Conservation (phyloP, 2,888 invertebrate species). For the Pseudococcus viburni region DNA sequence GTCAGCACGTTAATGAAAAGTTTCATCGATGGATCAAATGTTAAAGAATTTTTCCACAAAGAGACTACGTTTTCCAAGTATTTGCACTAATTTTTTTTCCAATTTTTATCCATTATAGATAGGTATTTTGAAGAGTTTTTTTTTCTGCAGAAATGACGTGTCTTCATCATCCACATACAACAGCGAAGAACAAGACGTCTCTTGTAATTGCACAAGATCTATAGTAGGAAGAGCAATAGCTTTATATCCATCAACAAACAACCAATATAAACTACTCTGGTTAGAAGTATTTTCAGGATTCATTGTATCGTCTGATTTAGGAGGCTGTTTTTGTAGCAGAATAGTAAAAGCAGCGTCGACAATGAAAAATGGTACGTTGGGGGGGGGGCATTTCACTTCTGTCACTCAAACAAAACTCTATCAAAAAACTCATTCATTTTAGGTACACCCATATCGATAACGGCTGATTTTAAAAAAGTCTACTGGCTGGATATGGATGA, state of each 20-base stretch:
- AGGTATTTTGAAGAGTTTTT: no score
- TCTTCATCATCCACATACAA: conserved; percentile 24
- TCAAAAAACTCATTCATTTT: background rate
- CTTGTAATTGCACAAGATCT: conserved; percentile 67
- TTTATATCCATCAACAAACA: conserved; percentile 60
- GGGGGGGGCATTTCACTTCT: no score
- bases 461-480: conserved; percentile 62
- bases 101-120: background rate
- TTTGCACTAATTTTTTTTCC: background rate
- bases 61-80: conserved; percentile 59
- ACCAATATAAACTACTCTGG: conserved; percentile 75
- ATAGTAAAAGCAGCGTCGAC: conserved; percentile 19
- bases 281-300: conserved; percentile 76
- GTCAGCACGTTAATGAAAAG: conserved; percentile 78
- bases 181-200: conserved; percentile 48
- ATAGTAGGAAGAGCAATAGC: conserved; percentile 59
- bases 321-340: conserved; percentile 77
- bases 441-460: conserved; percentile 62
- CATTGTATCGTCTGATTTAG: conserved; percentile 78
- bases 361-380: conserved; percentile 19
- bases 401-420: no score
- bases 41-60: conserved; percentile 75
- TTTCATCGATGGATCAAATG: conserved; percentile 75
- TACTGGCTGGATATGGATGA: conserved; percentile 61
- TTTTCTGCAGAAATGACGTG: conserved; percentile 51